Percentiles rank a stretch among this genome's conserved stretches.
These are phyloP conservation scores for Heterotilapia buettikoferi DNA, from an alignment of 2,113 vertebrate genomes.

Conservation along the genomic window DNA sequence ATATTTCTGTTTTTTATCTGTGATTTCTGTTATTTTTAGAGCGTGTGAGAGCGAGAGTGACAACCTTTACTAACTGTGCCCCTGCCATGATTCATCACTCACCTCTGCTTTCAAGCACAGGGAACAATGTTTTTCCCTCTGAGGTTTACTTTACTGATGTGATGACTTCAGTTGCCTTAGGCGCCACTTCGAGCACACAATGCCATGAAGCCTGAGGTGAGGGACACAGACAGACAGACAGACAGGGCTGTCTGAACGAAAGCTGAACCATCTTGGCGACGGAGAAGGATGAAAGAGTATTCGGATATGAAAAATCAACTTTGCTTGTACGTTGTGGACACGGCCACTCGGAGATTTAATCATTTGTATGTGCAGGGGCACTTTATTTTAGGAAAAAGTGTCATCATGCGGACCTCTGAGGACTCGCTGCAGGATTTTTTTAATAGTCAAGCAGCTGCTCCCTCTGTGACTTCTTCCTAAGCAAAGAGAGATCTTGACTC, in stretches of 20 bases:
- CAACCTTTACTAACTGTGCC: not conserved
- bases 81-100: constrained; percentile 14
- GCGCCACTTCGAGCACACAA: constrained; percentile 1
- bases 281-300: not conserved
- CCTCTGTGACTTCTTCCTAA: not conserved
- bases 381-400: not conserved
- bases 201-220: constrained; percentile 9
- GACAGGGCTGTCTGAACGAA: not conserved
- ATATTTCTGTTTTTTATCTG: not conserved
- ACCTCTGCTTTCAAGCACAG: not conserved
- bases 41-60: not conserved
- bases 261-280: not conserved
- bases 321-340: not conserved
- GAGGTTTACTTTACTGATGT: constrained; percentile 35
- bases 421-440: not conserved
- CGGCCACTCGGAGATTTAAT: not conserved
- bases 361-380: not conserved
- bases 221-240: constrained; percentile 17
- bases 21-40: not conserved
- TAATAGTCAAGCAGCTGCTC: not conserved
- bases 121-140: constrained; percentile 6
- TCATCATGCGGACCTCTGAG: not conserved
- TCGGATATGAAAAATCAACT: not conserved
- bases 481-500: constrained; percentile 16
- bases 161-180: constrained; percentile 22